These are phyloP conservation scores for Pseudolaguvia tuberculata DNA, from an alignment of 2,113 vertebrate genomes.

Conservation along the genomic window DNA sequence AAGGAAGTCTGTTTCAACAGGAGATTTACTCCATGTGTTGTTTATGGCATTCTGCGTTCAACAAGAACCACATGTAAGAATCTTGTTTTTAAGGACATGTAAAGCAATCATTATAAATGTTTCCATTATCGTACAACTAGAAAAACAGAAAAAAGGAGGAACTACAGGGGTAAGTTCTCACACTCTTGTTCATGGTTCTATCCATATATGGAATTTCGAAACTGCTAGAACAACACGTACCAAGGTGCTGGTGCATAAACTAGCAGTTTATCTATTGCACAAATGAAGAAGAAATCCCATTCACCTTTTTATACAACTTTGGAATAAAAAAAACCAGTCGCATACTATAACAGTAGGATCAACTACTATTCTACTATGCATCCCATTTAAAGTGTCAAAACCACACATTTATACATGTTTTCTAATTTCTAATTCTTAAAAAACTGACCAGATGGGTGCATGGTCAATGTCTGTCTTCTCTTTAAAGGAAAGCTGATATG, in stretches of 20 bases:
- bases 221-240: not conserved
- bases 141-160: not conserved
- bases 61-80: constrained; percentile 56
- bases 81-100: constrained; percentile 20
- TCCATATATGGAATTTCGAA: not conserved
- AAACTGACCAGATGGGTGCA: constrained; percentile 36
- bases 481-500: constrained; percentile 53
- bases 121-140: constrained; percentile 18
- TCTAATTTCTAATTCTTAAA: constrained; percentile 62
- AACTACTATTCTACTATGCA: not conserved
- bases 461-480: not conserved
- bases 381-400: constrained; percentile 38
- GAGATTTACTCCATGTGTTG: constrained; percentile 61
- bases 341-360: constrained; percentile 10
- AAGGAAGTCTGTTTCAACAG: constrained; percentile 50
- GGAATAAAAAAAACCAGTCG: not conserved
- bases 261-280: not conserved
- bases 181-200: not conserved
- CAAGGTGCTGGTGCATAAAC: not conserved
- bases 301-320: not conserved
- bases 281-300: not conserved
- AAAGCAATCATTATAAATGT: constrained; percentile 35
- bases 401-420: constrained; percentile 71
- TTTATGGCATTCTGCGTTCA: constrained; percentile 51
- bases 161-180: not conserved